These are phyloP conservation scores for Trididemnum miniatum DNA, from an alignment of 23 tunicate species.

Conservation along the genomic window DNA sequence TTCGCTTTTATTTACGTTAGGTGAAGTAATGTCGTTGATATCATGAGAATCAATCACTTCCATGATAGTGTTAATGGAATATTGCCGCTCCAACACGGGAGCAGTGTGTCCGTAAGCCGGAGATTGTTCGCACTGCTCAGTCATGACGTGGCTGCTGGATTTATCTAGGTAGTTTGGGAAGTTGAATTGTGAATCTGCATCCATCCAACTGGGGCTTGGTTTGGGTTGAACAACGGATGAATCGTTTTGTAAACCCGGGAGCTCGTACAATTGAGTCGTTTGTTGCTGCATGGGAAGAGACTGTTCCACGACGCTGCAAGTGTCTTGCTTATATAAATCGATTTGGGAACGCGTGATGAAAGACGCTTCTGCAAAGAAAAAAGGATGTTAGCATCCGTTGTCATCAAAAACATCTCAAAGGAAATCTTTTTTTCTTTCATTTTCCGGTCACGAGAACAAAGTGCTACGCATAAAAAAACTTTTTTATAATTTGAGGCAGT, in stretches of 20 bases:
- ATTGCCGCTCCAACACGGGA: slow-evolving; percentile 39
- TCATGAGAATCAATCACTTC: slow-evolving; percentile 49
- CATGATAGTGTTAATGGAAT: slow-evolving; percentile 48
- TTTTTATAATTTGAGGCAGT: no score
- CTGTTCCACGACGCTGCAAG: not conserved
- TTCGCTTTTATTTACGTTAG: not conserved
- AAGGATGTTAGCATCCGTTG: no score
- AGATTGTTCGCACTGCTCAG: not conserved
- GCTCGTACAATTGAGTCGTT: not conserved
- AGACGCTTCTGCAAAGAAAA: not conserved
- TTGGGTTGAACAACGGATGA: not conserved
- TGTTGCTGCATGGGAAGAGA: not conserved
- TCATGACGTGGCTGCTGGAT: not conserved
- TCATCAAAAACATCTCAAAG: no score
- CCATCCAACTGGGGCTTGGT: slow-evolving; percentile 29
- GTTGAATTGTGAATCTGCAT: slow-evolving; percentile 7
- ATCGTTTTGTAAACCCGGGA: not conserved
- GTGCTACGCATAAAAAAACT: no score
- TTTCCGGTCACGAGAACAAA: no score
- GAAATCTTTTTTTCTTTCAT: no score
- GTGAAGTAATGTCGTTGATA: slow-evolving; percentile 14
- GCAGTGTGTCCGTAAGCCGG: not conserved
- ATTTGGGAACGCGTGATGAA: not conserved
- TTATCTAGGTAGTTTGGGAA: not conserved
- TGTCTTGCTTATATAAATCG: not conserved